Evolutionary conservation across 2,113 vertebrate genomes (phyloP), one percentile per base, ranked within the genome.

Genomic region (Lethenteron camtschaticum): DNA sequence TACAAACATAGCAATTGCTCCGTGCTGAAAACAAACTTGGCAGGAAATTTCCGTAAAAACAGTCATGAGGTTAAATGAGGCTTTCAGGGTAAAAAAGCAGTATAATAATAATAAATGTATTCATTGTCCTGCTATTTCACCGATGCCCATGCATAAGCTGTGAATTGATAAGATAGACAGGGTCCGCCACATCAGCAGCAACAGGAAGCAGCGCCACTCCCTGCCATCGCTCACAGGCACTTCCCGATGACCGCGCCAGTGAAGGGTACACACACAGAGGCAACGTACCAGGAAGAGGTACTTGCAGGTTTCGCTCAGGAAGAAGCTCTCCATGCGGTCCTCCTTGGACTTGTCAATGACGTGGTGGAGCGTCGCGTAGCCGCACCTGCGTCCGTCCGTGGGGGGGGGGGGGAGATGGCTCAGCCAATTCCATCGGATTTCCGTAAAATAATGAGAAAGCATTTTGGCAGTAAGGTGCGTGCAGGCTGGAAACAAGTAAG

Each of bases 281-380:
- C 9, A 16, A 82, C 85, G 0, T 78, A 99, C 94, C 87, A 99
- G 78, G 74, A 85, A 99, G 74, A 97, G 77, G 74, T 99, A 99
- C 82, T 99, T 99, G 76, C 94, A 99, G 2, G 94, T 99, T 78
- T 99, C 94, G 24, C 94, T 99, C 78, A 99, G 90, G 69, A 99
- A 99, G 75, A 99, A 99, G 78, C 94, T 99, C 81, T 97, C 94
- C 94, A 99, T 99, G 9, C 94, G 84, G 81, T 97, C 94, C 72
- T 99, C 94, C 81, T 91, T 91, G 13, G 89, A 95, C 79, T 99
- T 99, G 70, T 99, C 89, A 11, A 92, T 86, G 11, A 99, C 92
- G 1, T 99, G 94, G 76, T 99, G 94, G 59, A 99, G 82, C 0
- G 94, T 99, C 71, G 94, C 94, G 2, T 99, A 99, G 10, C 94